Evolutionary conservation across 2,797 vertebrate species (phyloP), one percentile per base, ranked within the genome.

Genomic region (Enteromius mattozi): DNA sequence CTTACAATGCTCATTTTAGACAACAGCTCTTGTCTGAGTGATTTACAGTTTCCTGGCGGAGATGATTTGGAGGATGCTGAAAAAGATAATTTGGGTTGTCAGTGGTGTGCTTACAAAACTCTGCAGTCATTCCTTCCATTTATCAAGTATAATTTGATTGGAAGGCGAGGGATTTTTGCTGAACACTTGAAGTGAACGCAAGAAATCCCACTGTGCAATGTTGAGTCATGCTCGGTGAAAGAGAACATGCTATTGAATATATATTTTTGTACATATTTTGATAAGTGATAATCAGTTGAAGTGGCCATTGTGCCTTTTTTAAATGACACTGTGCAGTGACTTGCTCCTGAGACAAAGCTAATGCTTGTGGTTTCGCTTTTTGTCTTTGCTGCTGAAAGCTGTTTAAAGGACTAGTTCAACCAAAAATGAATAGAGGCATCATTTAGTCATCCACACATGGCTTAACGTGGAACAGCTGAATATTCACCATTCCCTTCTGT

Each of bases 191-290:
- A 69, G 49, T 56, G 37, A 61, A 72, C 47, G 61, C 54, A 54
- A 40, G 82, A 87, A 83, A 83, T 92, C 92, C 90, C 91, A 88
- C 91, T 90, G 92, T 95, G 94, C 93, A 93, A 94, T 95, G 93
- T 90, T 87, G 35, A 85, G 27, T 91, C 89, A 89, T 86, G 30
- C 72, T 87, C 66, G 21, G 63, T 87, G 33, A 77, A 75, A 85
- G 65, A 80, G 70, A 78, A 77, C 59, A 81, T 90, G 89, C 90
- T 92, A 90, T 91, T 89, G 88, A 92, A 85, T 93, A 88, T 85
- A 84, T 89, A 89, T 87, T 89, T 89, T 90, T 90, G 77, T 88
- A 88, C 65, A 85, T 85, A 79, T 59, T 80, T 79, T 85, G 61
- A 84, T 83, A 49, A 40, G 80, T 84, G 76, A 85, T 87, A 68